These are phyloP conservation scores for Zonotrichia leucophrys DNA, from an alignment of 2,113 vertebrate species.

Conservation along the genomic window DNA sequence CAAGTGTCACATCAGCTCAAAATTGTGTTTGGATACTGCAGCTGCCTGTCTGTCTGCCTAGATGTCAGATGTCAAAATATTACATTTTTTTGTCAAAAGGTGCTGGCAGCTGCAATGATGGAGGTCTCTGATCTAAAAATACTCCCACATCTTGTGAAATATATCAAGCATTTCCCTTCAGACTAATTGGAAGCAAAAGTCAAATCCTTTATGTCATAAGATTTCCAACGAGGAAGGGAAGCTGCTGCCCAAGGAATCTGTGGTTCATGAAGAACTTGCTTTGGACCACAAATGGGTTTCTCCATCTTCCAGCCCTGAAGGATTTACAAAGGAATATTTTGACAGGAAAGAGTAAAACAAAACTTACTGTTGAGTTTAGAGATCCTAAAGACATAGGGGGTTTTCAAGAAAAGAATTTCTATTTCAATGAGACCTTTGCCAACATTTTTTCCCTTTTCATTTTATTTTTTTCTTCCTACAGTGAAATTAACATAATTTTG, in stretches of 20 bases:
- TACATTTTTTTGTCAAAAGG: neutral
- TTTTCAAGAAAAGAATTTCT: neutral
- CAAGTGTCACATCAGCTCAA: neutral
- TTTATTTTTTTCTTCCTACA: neutral
- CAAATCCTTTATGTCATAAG: neutral
- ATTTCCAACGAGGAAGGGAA: neutral
- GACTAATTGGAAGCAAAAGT: neutral
- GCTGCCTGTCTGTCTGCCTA: neutral
- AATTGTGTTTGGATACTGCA: neutral
- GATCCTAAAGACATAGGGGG: neutral
- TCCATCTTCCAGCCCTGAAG: neutral
- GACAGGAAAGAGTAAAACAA: neutral
- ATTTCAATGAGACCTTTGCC: neutral
- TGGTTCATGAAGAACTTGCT: neutral
- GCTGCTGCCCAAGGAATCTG: neutral
- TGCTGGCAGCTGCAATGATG: neutral
- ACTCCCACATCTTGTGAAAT: neutral
- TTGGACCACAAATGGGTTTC: neutral
- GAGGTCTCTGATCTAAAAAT: neutral
- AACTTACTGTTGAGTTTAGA: neutral
- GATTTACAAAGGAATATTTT: neutral
- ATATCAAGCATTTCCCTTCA: neutral
- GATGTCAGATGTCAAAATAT: constrained; percentile 17
- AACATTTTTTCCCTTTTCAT: accelerated
- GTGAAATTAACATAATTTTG: neutral